phyloP scores from a whole-genome alignment of 2,113 vertebrate genomes.

The Motacilla tschutschensis region DNA sequence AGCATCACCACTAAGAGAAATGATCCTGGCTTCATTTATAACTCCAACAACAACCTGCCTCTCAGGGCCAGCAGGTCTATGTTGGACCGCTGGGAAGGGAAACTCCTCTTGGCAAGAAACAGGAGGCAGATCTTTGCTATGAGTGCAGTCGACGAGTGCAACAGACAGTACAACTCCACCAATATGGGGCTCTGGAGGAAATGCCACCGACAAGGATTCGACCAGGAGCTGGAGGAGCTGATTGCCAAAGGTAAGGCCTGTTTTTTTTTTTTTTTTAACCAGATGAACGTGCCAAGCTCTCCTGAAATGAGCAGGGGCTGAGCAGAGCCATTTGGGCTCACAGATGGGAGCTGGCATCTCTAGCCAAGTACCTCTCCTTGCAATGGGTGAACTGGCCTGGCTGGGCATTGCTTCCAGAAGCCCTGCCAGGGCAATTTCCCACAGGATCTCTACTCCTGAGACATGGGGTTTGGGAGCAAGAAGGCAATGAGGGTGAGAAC shows the following conservation, averaged over 20 bases:
- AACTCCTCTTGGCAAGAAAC: constrained; percentile 88
- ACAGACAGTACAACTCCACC: constrained; percentile 95
- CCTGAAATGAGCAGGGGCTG: neutral
- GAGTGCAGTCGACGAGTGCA: constrained; percentile 94
- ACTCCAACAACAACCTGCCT: constrained; percentile 97
- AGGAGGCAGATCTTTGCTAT: constrained; percentile 96
- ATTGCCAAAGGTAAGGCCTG: constrained; percentile 90
- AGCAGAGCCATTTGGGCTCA: neutral
- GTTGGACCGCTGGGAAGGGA: constrained; percentile 90
- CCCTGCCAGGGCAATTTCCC: neutral
- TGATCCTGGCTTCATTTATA: constrained; percentile 98
- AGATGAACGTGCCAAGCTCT: neutral
- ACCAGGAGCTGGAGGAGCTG: constrained; percentile 89
- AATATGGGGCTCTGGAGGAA: constrained; percentile 98
- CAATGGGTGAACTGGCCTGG: neutral
- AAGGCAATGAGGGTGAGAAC: neutral
- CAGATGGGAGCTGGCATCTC: neutral
- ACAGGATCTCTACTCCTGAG: neutral
- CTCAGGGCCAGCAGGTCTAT: constrained; percentile 88
- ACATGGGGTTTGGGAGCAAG: neutral
- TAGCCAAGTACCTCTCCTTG: neutral
- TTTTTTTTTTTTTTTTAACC: neutral
- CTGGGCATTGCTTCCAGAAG: neutral
- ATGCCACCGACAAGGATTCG: constrained; percentile 91
- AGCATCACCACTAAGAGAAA: constrained; percentile 93